phyloP scores from a whole-genome alignment of 1,140 invertebrate genomes.

The Drosophila oshimai region DNA sequence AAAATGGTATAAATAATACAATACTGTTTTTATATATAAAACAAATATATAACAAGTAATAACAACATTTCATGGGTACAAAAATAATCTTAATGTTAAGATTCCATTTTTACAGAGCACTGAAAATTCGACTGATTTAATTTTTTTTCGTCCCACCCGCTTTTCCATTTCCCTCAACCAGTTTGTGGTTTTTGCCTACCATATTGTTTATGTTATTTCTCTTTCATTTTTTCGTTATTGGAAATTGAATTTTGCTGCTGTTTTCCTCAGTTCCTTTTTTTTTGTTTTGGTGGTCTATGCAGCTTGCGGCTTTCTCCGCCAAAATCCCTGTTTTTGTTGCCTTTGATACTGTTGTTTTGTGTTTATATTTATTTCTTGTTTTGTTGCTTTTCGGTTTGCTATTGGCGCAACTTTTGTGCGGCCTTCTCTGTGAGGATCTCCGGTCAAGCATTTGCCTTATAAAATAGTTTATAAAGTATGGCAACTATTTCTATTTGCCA shows the following conservation, averaged over 20 bases:
- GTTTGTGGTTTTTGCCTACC: conserved; percentile 52
- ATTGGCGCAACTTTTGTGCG: conserved; percentile 57
- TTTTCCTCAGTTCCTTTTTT: conserved; percentile 17
- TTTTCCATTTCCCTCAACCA: conserved; percentile 12
- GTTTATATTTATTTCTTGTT: conserved; percentile 34
- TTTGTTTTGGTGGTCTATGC: conserved; percentile 26
- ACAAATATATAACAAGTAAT: too few species aligned
- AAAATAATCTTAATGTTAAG: too few species aligned
- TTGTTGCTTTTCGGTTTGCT: conserved; percentile 18
- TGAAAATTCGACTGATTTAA: not conserved
- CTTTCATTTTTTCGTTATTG: conserved; percentile 59
- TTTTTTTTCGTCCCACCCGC: not conserved
- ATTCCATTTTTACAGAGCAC: conserved; percentile 17
- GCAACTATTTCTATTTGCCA: conserved; percentile 68
- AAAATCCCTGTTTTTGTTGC: not conserved
- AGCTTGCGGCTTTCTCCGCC: conserved; percentile 29
- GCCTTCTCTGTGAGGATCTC: conserved; percentile 5
- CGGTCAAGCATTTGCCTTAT: conserved; percentile 43
- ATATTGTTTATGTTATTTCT: conserved; percentile 39
- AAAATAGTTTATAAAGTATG: conserved; percentile 60
- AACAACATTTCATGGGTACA: too few species aligned
- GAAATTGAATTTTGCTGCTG: conserved; percentile 57
- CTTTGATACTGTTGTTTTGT: not conserved
- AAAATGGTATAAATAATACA: too few species aligned
- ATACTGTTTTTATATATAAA: too few species aligned